Conservation (phyloP, 2,888 invertebrate species). For the Acleris literana region DNA sequence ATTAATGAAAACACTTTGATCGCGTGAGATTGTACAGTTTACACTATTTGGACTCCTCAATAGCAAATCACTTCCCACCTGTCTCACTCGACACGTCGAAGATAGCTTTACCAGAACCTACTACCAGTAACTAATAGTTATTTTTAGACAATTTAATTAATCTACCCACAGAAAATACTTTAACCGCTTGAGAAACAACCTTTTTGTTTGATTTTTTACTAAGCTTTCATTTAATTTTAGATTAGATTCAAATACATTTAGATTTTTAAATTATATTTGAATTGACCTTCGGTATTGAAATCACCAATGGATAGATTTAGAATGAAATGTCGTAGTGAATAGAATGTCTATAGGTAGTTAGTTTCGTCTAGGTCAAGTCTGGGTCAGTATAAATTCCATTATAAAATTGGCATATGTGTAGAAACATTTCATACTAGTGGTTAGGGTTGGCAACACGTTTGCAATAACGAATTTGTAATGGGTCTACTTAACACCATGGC, state of each 20-base stretch:
- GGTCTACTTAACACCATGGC: no score
- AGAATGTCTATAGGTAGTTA: not conserved
- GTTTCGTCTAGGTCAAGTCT: not conserved
- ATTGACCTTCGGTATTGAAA: not conserved
- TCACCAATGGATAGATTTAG: not conserved
- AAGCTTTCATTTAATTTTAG: not conserved
- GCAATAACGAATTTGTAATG: no score
- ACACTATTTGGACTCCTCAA: constrained; percentile 8
- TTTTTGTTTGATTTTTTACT: not conserved
- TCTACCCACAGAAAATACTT: not conserved
- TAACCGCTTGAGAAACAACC: not conserved
- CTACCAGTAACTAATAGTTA: not conserved
- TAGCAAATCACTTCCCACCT: constrained; percentile 15
- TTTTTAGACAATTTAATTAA: not conserved
- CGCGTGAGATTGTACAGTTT: constrained; percentile 19
- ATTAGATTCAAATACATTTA: not conserved
- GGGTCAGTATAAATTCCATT: not conserved
- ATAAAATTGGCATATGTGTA: no score
- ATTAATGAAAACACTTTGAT: constrained; percentile 1
- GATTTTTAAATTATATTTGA: constrained; percentile 1
- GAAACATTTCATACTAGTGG: no score
- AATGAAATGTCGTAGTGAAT: constrained; percentile 6
- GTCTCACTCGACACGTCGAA: not conserved
- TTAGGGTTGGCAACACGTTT: no score
- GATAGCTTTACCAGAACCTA: not conserved